Base-by-base conservation (phyloP, 2,797 vertebrate species). In the Chrysocyon brachyurus region DNA sequence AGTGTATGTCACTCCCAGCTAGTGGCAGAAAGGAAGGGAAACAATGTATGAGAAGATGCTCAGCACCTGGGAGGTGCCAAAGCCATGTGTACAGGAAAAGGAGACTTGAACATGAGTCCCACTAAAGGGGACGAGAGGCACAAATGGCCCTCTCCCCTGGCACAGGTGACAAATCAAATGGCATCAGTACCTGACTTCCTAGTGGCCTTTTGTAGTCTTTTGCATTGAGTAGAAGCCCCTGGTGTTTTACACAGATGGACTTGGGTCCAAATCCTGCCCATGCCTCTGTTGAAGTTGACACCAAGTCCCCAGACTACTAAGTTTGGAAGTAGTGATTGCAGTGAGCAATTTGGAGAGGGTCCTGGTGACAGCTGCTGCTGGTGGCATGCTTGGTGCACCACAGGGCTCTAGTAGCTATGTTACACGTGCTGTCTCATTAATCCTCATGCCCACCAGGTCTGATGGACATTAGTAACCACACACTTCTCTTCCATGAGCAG, bases 301-400 rank as follows among this genome's bases (percentile, higher is more conserved):
- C 31, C 73, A 31, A 6, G 15, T 73, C 72, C 59, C 86, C 63
- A 11, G 66, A 54, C 49, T 52, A 1, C 61, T n/a, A 14, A 9
- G 31, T n/a, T 12, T 17, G 33, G 49, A 56, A 56, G 57, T 14
- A 49, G 61, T 46, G n/a, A 24, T 1, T 6, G 2, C 4, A 31
- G 28, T 33, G 6, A 40, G 26, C 11, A 2, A 0, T 77, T 3
- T 26, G 3, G 2, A 16, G 0, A 0, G 81, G 36, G 40, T 2
- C 56, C 36, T 16, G 17, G 12, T 36, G 68, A 11, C 4, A 1
- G 15, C 78, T 36, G 19, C 61, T 46, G 0, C 7, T 33, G 6
- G 5, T 28, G 2, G 5, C n/a, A 0, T 68, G n/a, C 11, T 10
- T 5, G 1, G 1, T 5, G 3, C 0, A 1, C 3, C 3, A 12